Conservation (phyloP, 2,888 invertebrate genomes). For the Apamea monoglypha region DNA sequence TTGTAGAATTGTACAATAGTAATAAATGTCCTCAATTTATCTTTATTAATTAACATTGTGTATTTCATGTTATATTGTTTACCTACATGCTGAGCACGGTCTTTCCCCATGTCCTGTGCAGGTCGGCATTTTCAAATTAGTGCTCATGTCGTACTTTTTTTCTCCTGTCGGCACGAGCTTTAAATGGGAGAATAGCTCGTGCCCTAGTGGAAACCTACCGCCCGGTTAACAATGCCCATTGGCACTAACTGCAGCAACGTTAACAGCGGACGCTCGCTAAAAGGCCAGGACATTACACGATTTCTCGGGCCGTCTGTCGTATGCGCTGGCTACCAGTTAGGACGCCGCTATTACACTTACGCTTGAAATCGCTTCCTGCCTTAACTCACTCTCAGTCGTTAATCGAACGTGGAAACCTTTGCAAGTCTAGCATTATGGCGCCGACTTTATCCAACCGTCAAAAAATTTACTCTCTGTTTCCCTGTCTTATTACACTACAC, state of each 20-base stretch:
- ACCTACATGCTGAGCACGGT: neutral
- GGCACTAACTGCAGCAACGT: neutral
- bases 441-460: too few relatives aligned
- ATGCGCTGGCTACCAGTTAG: too few relatives aligned
- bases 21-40: constrained; percentile 37
- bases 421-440: too few relatives aligned
- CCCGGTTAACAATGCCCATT: neutral
- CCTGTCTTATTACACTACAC: too few relatives aligned
- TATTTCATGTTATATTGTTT: neutral
- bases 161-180: neutral
- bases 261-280: neutral
- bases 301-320: too few relatives aligned
- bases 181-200: neutral
- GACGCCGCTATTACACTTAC: too few relatives aligned
- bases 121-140: neutral
- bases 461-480: too few relatives aligned
- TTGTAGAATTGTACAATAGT: constrained; percentile 18
- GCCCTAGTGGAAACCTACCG: neutral
- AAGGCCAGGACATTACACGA: too few relatives aligned
- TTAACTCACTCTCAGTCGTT: too few relatives aligned
- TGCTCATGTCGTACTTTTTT: neutral
- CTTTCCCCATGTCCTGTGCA: neutral
- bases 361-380: too few relatives aligned
- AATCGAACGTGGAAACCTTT: too few relatives aligned
- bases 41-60: constrained; percentile 22